phyloP scores from a whole-genome alignment of 2,888 invertebrate species.

The Brassicogethes aeneus region DNA sequence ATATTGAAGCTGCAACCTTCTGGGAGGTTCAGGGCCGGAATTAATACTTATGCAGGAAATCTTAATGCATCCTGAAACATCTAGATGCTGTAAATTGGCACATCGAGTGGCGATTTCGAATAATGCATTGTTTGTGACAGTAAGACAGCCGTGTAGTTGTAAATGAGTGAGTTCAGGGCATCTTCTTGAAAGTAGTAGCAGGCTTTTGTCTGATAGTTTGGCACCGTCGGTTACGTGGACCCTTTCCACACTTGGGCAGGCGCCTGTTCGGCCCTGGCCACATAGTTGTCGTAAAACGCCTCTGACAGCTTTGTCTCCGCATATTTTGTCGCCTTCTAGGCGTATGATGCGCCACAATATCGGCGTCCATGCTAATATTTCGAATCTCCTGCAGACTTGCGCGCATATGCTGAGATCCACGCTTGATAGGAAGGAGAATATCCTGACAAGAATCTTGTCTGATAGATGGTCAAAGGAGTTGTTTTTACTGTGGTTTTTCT shows the following conservation, averaged over 20 bases:
- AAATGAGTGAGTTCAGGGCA: conserved; percentile 77
- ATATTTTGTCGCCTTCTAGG: conserved; percentile 46
- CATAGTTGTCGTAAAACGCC: conserved; percentile 55
- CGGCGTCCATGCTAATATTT: conserved; percentile 70
- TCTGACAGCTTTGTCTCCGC: conserved; percentile 57
- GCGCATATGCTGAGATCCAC: conserved; percentile 66
- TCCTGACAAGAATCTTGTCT: conserved; percentile 59
- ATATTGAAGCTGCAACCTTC: conserved; percentile 70
- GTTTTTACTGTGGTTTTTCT: conserved; percentile 30
- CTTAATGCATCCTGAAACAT: conserved; percentile 74
- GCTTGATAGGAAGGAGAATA: conserved; percentile 62
- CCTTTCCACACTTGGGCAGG: conserved; percentile 58
- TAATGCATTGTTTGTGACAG: conserved; percentile 67
- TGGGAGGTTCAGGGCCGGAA: conserved; percentile 53
- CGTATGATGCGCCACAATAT: conserved; percentile 62
- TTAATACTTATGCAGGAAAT: conserved; percentile 70
- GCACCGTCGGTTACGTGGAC: conserved; percentile 60
- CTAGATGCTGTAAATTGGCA: conserved; percentile 73
- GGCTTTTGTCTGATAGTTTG: conserved; percentile 67
- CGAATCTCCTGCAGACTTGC: conserved; percentile 67
- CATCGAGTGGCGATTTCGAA: conserved; percentile 73
- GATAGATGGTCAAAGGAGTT: conserved; percentile 53
- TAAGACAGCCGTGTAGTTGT: conserved; percentile 65
- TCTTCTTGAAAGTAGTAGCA: conserved; percentile 64
- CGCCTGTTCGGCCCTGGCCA: conserved; percentile 56